A percentile compares a stretch with the other conserved stretches of the same genome.
phyloP scores from a whole-genome alignment of 2,797 vertebrate species.

The Sarcoramphus papa region DNA sequence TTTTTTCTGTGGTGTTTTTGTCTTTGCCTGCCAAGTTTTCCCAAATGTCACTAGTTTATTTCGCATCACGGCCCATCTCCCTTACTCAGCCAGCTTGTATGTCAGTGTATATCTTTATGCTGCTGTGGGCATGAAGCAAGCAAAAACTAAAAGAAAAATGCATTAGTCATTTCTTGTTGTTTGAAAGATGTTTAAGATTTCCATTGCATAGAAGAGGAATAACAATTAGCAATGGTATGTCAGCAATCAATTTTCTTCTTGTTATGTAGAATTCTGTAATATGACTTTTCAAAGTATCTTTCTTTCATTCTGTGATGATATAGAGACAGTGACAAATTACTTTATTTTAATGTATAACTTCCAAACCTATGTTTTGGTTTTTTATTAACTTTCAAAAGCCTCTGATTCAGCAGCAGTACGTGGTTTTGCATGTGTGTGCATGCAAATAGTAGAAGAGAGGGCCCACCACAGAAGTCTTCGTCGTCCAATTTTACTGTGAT shows the following conservation, averaged over 20 bases:
- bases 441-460: background rate
- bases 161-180: background rate
- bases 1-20: background rate
- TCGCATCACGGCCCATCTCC: background rate
- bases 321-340: background rate
- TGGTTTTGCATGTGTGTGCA: background rate
- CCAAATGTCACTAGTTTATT: background rate
- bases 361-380: background rate
- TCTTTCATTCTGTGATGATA: background rate
- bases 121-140: background rate
- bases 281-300: background rate
- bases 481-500: rapidly evolving
- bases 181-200: background rate
- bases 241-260: background rate
- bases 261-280: background rate
- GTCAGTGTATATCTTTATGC: background rate
- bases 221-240: background rate
- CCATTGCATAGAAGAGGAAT: background rate
- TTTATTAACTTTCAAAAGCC: background rate
- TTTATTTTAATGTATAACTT: background rate
- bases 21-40: background rate
- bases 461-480: rapidly evolving
- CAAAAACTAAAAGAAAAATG: background rate
- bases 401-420: background rate
- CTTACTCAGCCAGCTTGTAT: background rate